Percentiles rank a stretch among this genome's conserved stretches.
These are phyloP conservation scores for Phylloscopus trochiloides DNA, from an alignment of 2,113 vertebrate species.

Conservation along the genomic window DNA sequence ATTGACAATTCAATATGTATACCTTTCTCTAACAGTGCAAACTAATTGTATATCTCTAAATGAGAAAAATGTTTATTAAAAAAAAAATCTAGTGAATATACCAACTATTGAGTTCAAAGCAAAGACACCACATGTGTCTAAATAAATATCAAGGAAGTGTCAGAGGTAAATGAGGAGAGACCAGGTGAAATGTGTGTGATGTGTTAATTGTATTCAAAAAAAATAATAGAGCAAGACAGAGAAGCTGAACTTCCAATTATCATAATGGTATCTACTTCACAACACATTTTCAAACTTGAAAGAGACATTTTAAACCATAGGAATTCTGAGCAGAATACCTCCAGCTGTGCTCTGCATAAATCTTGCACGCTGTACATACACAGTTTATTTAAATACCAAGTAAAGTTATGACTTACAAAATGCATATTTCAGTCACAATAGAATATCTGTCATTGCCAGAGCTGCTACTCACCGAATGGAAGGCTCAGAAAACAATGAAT, in stretches of 20 bases:
- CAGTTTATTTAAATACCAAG: slow-evolving; percentile 68
- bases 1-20: slow-evolving; percentile 27
- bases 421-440: slow-evolving; percentile 54
- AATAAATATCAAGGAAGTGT: slow-evolving; percentile 73
- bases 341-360: slow-evolving; percentile 62
- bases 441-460: slow-evolving; percentile 40
- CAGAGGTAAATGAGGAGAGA: slow-evolving; percentile 71
- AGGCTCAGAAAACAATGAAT: slow-evolving; percentile 15
- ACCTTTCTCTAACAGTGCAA: slow-evolving; percentile 49
- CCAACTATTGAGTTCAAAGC: slow-evolving; percentile 72
- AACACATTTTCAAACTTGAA: slow-evolving; percentile 69
- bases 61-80: slow-evolving; percentile 52
- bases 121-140: slow-evolving; percentile 62
- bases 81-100: slow-evolving; percentile 38
- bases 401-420: slow-evolving; percentile 70
- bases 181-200: slow-evolving; percentile 66
- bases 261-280: slow-evolving; percentile 69
- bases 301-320: slow-evolving; percentile 62
- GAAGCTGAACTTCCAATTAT: slow-evolving; percentile 72
- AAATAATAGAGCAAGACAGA: slow-evolving; percentile 67
- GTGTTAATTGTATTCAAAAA: slow-evolving; percentile 72
- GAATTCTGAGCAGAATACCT: slow-evolving; percentile 53
- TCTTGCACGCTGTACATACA: slow-evolving; percentile 16
- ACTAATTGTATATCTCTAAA: slow-evolving; percentile 57
- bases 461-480: neutral